These are phyloP conservation scores for Drosophila seguyi DNA, from an alignment of 1,140 invertebrate genomes.

Conservation along the genomic window DNA sequence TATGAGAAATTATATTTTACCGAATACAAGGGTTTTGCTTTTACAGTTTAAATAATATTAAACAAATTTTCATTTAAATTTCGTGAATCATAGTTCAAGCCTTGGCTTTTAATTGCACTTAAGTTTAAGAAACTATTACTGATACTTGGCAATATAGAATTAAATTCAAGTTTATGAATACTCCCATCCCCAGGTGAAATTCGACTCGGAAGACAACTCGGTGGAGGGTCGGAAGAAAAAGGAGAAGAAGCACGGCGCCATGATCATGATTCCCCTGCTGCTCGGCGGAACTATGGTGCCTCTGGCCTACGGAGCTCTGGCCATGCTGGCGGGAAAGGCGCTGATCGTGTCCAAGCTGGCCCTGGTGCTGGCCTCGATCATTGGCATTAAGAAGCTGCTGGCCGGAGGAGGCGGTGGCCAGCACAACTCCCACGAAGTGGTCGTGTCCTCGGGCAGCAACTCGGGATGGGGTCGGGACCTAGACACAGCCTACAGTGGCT, in stretches of 20 bases:
- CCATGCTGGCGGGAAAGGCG: conserved; percentile 92
- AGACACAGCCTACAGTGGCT: conserved; percentile 88
- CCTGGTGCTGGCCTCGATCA: conserved; percentile 91
- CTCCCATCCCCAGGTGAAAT: conserved; percentile 59
- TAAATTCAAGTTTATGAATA: neutral
- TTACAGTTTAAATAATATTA: neutral
- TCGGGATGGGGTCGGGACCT: conserved; percentile 90
- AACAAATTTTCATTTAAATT: no score
- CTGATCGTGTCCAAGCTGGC: conserved; percentile 93
- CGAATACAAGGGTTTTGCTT: neutral
- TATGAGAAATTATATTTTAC: neutral
- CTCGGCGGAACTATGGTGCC: conserved; percentile 92
- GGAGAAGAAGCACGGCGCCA: conserved; percentile 89
- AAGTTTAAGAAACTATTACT: no score
- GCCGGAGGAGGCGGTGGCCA: conserved; percentile 88
- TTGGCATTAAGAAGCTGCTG: conserved; percentile 92
- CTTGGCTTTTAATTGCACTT: neutral
- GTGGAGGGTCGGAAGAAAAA: conserved; percentile 81
- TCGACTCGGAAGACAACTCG: conserved; percentile 54
- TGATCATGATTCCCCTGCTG: conserved; percentile 91
- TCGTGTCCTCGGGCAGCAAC: conserved; percentile 89
- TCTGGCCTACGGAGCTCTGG: conserved; percentile 91
- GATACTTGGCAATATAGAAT: no score
- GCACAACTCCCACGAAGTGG: conserved; percentile 89
- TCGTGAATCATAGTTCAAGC: neutral